phyloP scores from a whole-genome alignment of 1,140 invertebrate genomes.

The Diorhabda carinulata region DNA sequence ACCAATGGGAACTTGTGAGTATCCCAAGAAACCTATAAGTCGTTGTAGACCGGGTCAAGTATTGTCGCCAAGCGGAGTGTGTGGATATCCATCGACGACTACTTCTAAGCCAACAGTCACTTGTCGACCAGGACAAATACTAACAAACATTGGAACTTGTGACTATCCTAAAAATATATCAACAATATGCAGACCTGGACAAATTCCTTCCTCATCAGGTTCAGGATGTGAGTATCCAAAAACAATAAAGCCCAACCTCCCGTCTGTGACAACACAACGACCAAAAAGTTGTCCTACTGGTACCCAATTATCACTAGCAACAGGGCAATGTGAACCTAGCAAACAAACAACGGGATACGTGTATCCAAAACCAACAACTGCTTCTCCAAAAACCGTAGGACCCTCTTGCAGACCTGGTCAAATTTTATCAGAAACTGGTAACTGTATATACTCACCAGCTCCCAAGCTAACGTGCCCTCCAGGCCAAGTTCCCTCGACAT shows the following conservation, averaged over 20 bases:
- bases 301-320: no score
- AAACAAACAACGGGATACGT: no score
- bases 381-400: no score
- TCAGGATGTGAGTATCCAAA: slow-evolving; percentile 10
- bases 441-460: background rate
- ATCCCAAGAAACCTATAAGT: background rate
- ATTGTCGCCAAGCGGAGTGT: background rate
- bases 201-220: slow-evolving; percentile 9
- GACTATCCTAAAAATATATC: background rate
- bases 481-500: background rate
- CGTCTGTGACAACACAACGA: no score
- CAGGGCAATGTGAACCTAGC: no score
- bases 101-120: slow-evolving; percentile 3
- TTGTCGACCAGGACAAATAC: background rate
- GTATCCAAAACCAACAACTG: background rate
- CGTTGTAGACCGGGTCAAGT: background rate
- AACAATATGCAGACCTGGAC: background rate
- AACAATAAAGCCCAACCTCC: background rate
- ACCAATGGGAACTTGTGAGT: background rate
- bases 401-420: background rate
- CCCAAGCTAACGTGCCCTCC: background rate
- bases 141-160: background rate
- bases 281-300: no score
- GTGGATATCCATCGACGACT: background rate
- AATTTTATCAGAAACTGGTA: background rate